These are phyloP conservation scores for Andrena bicolor DNA, from an alignment of 2,888 invertebrate species.

Conservation along the genomic window DNA sequence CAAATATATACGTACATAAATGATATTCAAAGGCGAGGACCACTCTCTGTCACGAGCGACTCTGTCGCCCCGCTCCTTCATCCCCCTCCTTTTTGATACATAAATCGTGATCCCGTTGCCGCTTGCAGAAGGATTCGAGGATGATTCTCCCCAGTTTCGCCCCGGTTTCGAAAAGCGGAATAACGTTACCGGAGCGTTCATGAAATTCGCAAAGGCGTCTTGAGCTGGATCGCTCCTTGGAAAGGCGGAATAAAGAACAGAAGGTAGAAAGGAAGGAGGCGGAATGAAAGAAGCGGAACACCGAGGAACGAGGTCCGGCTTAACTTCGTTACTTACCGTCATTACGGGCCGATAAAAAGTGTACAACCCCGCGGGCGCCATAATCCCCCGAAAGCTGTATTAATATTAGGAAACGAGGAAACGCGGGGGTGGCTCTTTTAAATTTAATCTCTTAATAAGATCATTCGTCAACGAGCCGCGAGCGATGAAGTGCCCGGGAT, in stretches of 20 bases:
- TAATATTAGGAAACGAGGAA: constrained; percentile 74
- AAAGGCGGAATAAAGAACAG: constrained; percentile 1
- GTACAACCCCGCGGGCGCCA: constrained; percentile 69
- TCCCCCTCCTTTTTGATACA: constrained; percentile 47
- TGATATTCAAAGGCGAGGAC: constrained; percentile 16
- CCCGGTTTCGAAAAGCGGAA: neutral
- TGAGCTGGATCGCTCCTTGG: neutral
- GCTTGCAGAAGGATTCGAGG: neutral
- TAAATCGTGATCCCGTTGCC: constrained; percentile 45
- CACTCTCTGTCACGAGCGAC: neutral
- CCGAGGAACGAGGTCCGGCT: constrained; percentile 51
- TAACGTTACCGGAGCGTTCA: constrained; percentile 50
- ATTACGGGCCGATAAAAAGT: constrained; percentile 71
- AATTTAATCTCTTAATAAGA: constrained; percentile 78
- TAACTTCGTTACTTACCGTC: constrained; percentile 74
- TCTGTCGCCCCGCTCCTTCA: neutral
- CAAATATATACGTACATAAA: constrained; percentile 26
- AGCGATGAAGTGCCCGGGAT: constrained; percentile 70
- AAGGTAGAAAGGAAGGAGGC: neutral
- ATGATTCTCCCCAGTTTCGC: neutral
- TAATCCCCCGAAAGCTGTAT: constrained; percentile 72
- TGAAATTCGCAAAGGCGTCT: constrained; percentile 48
- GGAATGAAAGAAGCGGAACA: constrained; percentile 6
- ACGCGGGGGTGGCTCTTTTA: constrained; percentile 71
- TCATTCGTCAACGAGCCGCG: constrained; percentile 74